These are phyloP conservation scores for Mactra quadrangularis DNA, from an alignment of 1,140 invertebrate species.

Conservation along the genomic window DNA sequence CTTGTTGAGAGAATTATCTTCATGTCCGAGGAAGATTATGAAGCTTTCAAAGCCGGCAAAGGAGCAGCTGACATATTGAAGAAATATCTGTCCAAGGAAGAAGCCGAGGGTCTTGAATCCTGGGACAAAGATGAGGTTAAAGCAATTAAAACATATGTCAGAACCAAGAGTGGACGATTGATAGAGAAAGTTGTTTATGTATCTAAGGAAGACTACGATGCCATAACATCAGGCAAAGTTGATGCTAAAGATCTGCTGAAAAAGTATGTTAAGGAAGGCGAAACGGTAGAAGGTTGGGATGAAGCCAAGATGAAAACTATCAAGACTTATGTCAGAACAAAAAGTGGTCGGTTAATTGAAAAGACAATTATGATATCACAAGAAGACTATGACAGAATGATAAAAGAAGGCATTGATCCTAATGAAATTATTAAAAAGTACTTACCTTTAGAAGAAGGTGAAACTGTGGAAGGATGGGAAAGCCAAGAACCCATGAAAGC, in stretches of 20 bases:
- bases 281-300: conserved; percentile 81
- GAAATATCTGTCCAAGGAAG: conserved; percentile 81
- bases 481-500: conserved; percentile 80
- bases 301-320: conserved; percentile 82
- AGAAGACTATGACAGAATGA: conserved; percentile 81
- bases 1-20: conserved; percentile 80
- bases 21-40: conserved; percentile 81
- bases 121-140: conserved; percentile 83
- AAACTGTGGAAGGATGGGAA: conserved; percentile 80
- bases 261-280: conserved; percentile 80
- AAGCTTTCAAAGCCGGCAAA: conserved; percentile 78
- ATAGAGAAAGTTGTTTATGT: conserved; percentile 82
- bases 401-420: conserved; percentile 77
- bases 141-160: conserved; percentile 81
- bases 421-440: conserved; percentile 80
- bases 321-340: conserved; percentile 81
- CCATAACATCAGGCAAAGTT: conserved; percentile 76
- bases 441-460: conserved; percentile 76
- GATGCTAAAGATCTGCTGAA: conserved; percentile 78
- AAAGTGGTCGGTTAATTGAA: conserved; percentile 81
- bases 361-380: conserved; percentile 82
- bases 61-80: conserved; percentile 74
- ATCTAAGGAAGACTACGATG: conserved; percentile 81
- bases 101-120: conserved; percentile 79
- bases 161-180: conserved; percentile 82